These are phyloP conservation scores for Carassius carassius DNA, from an alignment of 2,113 vertebrate species.

Conservation along the genomic window DNA sequence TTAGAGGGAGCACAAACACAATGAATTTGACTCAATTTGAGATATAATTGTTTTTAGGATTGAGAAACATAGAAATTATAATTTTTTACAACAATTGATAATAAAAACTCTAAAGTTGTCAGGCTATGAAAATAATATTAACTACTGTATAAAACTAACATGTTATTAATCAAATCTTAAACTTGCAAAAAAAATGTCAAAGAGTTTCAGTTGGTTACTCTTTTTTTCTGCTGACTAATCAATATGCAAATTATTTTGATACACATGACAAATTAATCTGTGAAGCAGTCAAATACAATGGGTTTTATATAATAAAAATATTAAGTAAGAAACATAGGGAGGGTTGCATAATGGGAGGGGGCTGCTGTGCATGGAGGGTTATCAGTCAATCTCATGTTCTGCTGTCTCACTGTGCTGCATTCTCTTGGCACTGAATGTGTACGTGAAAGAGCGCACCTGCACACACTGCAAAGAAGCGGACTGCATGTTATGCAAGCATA, in stretches of 20 bases:
- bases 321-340: neutral
- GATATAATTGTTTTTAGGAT: neutral
- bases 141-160: neutral
- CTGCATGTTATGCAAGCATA: neutral
- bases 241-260: neutral
- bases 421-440: slow-evolving; percentile 45
- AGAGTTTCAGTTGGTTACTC: neutral
- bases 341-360: neutral
- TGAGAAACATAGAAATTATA: neutral
- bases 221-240: neutral
- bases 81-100: neutral
- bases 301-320: neutral
- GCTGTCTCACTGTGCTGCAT: slow-evolving; percentile 65
- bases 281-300: neutral
- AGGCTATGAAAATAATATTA: neutral
- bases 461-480: neutral
- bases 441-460: neutral
- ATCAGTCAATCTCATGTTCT: slow-evolving; percentile 18
- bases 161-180: neutral
- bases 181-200: neutral
- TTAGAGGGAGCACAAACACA: slow-evolving; percentile 68
- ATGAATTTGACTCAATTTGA: slow-evolving; percentile 21
- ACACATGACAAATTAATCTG: neutral
- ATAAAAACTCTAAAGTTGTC: neutral
- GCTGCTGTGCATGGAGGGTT: neutral